Evolutionary conservation across 2,888 invertebrate species (phyloP).

Genomic region (Muscina levida): DNA sequence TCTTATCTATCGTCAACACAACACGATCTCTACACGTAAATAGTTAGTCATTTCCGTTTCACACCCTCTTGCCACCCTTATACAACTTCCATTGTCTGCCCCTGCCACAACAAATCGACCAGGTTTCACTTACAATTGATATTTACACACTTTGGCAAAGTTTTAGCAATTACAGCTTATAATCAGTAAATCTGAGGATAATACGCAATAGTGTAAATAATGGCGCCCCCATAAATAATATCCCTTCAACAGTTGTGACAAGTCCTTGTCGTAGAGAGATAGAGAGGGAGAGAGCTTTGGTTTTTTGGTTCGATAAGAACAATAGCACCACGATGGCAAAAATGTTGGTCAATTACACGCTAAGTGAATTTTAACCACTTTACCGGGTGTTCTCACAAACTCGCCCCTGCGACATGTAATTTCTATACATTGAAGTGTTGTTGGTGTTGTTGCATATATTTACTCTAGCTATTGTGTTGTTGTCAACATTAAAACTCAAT

Average conservation of each 20-base stretch:
- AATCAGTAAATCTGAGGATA: conserved; percentile 66
- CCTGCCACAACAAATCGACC: background rate
- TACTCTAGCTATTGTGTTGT: conserved; percentile 47
- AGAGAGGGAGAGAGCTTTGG: too few species aligned
- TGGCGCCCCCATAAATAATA: conserved; percentile 63
- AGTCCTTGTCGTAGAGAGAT: too few species aligned
- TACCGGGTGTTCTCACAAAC: conserved; percentile 17
- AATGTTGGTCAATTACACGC: conserved; percentile 65
- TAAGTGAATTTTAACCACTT: conserved; percentile 56
- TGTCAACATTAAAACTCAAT: conserved; percentile 79
- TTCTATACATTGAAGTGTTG: too few species aligned
- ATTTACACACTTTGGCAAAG: conserved; percentile 50
- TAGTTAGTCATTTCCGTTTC: background rate
- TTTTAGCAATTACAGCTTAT: conserved; percentile 56
- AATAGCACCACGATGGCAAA: conserved; percentile 58
- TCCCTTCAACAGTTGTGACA: conserved; percentile 32
- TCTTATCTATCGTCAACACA: too few species aligned
- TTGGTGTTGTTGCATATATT: conserved; percentile 4
- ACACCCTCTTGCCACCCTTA: background rate
- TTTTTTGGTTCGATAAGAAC: too few species aligned
- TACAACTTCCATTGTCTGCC: background rate
- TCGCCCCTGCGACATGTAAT: background rate
- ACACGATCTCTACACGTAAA: too few species aligned
- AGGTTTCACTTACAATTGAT: conserved; percentile 55
- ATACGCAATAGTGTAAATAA: conserved; percentile 60